Conservation (phyloP, 2,113 vertebrate species). For the Anhinga rufa region DNA sequence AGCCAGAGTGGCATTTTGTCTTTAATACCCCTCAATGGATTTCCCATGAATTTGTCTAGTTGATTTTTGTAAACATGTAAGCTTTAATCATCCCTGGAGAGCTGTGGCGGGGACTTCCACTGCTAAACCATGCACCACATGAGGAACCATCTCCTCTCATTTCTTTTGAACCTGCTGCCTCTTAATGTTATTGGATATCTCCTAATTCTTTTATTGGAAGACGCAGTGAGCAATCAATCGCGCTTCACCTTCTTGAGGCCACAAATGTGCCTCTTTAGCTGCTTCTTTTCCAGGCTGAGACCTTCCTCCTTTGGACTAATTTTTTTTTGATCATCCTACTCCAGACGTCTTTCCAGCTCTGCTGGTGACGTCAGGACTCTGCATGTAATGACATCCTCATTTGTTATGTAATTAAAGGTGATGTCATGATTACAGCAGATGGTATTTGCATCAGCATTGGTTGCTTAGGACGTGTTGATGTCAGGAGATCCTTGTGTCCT, state of each 20-base stretch:
- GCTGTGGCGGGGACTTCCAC: slow-evolving; percentile 29
- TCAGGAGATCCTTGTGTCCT: background rate
- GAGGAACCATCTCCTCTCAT: slow-evolving; percentile 17
- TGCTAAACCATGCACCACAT: background rate
- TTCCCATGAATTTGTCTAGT: slow-evolving; percentile 46
- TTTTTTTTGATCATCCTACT: background rate
- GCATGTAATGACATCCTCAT: background rate
- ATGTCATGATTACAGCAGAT: background rate
- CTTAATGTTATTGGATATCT: slow-evolving; percentile 47
- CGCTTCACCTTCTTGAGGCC: slow-evolving; percentile 6
- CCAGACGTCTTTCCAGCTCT: background rate
- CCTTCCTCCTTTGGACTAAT: background rate
- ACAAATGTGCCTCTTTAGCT: background rate
- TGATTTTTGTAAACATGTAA: slow-evolving; percentile 43
- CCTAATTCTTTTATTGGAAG: slow-evolving; percentile 52
- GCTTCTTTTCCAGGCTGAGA: background rate
- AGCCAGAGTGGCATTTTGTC: slow-evolving; percentile 21
- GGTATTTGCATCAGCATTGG: slow-evolving; percentile 6
- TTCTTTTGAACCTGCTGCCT: slow-evolving; percentile 37
- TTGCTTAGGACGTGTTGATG: background rate
- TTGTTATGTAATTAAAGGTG: background rate
- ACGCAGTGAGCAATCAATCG: background rate
- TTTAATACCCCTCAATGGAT: slow-evolving; percentile 47
- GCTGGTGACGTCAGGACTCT: background rate
- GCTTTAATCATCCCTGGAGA: slow-evolving; percentile 36